These are phyloP conservation scores for Saiga tatarica DNA, from an alignment of 2,113 vertebrate genomes.

Conservation along the genomic window DNA sequence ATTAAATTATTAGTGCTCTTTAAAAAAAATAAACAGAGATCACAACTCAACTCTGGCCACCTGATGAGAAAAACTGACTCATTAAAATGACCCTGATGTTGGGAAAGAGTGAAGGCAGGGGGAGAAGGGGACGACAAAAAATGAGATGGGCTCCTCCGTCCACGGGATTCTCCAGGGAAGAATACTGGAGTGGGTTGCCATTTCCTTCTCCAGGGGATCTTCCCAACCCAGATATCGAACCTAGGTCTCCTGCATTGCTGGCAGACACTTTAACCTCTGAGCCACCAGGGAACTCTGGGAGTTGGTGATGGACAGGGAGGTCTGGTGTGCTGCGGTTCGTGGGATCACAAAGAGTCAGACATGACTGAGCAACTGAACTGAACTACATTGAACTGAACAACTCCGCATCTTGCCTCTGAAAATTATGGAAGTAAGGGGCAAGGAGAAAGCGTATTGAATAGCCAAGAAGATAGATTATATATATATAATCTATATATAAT, in stretches of 20 bases:
- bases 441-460: neutral
- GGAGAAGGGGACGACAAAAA: neutral
- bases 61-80: neutral
- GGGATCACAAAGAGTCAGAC: neutral
- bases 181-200: too few relatives aligned
- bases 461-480: neutral
- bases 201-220: too few relatives aligned
- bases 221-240: too few relatives aligned
- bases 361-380: neutral
- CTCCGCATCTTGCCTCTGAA: neutral
- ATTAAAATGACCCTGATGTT: neutral
- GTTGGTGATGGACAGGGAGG: neutral
- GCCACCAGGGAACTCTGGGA: neutral
- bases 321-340: accelerated
- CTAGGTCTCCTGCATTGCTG: too few relatives aligned
- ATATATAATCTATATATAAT: too few relatives aligned
- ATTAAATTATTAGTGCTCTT: neutral
- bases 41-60: neutral
- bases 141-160: neutral
- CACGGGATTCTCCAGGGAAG: too few relatives aligned
- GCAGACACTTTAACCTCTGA: too few relatives aligned
- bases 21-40: neutral
- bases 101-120: neutral
- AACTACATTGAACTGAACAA: neutral
- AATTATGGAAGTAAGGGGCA: neutral